Evolutionary conservation across 2,797 vertebrate species (phyloP), one percentile per base, ranked within the genome.

Genomic region (Sus cebifrons): DNA sequence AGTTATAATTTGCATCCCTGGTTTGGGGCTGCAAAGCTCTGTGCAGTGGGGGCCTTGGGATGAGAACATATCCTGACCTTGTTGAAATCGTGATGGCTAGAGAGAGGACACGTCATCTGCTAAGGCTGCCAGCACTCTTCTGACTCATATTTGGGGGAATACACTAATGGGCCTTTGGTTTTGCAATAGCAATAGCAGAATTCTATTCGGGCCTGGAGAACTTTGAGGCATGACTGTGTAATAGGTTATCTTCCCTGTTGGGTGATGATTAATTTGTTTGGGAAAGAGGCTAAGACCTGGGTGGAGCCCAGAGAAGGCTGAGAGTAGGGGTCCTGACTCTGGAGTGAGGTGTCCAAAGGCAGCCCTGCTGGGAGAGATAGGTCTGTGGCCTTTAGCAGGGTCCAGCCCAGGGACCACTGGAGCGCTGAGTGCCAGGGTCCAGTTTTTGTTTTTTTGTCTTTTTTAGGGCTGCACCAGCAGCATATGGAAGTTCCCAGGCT

Each of bases 141-240:
- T 83, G 82, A 96, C 54, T 93, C 74, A 78, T 52, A 23, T 88
- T 92, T 10, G 54, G 71, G 54, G 83, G 9, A 60, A 79, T 79
- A 79, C 79, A 23, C 62, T 40, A 9, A 14, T 11, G 40, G 9
- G 71, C 62, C 58, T 92, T 84, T 60, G 54, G 44, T 94, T 91
- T 95, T 84, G 44, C 65, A 40, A 20, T 21, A 86, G 74, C 8
- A 70, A 40, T n/a, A 68, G 20, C 73, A 82, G 64, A n/a, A 54
- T 81, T 68, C 49, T 23, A 5, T 44, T 60, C 75, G 8, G 2
- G 49, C 13, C 0, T 25, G 27, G 74, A 56, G 79, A 52, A 18
- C 9, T 8, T 36, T 21, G 81, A 82, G 77, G 82, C n/a, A 2
- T 27, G 58, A 36, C 27, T 0, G 2, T 2, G 23, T 44, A 32